A percentile compares a stretch with the other conserved stretches of the same genome.
These are phyloP conservation scores for Pheosia gnoma DNA, from an alignment of 2,888 invertebrate species.

Conservation along the genomic window DNA sequence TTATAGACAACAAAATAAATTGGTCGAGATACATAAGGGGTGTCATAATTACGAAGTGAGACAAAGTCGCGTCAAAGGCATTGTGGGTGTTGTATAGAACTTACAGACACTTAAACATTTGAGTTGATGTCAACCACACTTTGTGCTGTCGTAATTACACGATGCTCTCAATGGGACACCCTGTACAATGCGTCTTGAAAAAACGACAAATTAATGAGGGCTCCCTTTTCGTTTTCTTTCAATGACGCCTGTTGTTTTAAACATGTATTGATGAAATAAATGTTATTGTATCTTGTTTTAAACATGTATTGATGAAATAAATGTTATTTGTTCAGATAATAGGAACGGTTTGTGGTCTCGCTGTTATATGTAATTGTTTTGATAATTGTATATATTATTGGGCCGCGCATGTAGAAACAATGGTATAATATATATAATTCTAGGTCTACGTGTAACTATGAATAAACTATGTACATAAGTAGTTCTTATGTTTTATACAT, in stretches of 20 bases:
- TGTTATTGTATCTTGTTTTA: too few relatives aligned
- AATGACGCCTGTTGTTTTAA: slow-evolving; percentile 33
- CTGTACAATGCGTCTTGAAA: slow-evolving; percentile 62
- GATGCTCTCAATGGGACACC: slow-evolving; percentile 67
- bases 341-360: too few relatives aligned
- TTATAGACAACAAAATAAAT: slow-evolving; percentile 30
- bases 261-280: slow-evolving; percentile 6
- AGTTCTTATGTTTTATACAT: too few relatives aligned
- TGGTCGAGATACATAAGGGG: slow-evolving; percentile 69
- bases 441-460: too few relatives aligned
- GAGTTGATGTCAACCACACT: slow-evolving; percentile 73
- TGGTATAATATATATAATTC: too few relatives aligned
- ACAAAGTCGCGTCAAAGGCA: slow-evolving; percentile 80
- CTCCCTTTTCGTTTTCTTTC: slow-evolving; percentile 26
- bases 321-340: too few relatives aligned
- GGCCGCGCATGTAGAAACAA: too few relatives aligned
- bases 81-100: slow-evolving; percentile 74
- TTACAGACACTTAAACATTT: slow-evolving; percentile 77
- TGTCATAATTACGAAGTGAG: slow-evolving; percentile 80
- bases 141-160: slow-evolving; percentile 74
- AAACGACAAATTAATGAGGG: slow-evolving; percentile 59
- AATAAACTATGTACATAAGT: too few relatives aligned
- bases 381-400: too few relatives aligned
- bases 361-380: too few relatives aligned
- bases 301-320: slow-evolving; percentile 8